phyloP scores from a whole-genome alignment of 2,113 vertebrate species.

The Notothenia coriiceps region DNA sequence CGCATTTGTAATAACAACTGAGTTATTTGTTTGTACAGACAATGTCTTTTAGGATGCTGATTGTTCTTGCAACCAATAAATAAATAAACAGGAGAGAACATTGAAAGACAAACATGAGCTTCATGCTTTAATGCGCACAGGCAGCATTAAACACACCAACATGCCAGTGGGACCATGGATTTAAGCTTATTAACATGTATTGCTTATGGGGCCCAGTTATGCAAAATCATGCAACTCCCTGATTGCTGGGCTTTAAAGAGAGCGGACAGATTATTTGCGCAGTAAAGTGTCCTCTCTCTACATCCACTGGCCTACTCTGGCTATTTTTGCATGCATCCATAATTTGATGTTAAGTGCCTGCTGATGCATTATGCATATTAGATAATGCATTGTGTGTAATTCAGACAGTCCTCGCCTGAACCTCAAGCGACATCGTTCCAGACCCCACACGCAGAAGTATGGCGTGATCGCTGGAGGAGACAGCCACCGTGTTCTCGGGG shows the following conservation, averaged over 20 bases:
- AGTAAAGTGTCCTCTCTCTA: conserved; percentile 57
- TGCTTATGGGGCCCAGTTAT: conserved; percentile 52
- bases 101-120: conserved; percentile 17
- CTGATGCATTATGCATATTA: conserved; percentile 78
- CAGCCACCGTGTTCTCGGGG: conserved; percentile 20
- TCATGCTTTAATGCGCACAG: conserved; percentile 22
- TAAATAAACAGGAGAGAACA: conserved; percentile 3
- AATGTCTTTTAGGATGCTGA: background rate
- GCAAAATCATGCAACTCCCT: conserved; percentile 60
- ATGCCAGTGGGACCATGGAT: conserved; percentile 33
- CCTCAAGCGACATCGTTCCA: conserved; percentile 13
- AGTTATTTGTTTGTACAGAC: conserved; percentile 4
- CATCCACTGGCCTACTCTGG: conserved; percentile 41
- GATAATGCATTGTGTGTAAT: conserved; percentile 78
- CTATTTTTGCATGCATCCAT: conserved; percentile 73
- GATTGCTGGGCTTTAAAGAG: conserved; percentile 56
- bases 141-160: conserved; percentile 48
- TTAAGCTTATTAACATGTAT: conserved; percentile 52
- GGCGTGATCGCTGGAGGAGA: background rate
- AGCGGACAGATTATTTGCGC: conserved; percentile 68
- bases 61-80: conserved; percentile 15
- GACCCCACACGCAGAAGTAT: conserved; percentile 20
- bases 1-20: conserved; percentile 4
- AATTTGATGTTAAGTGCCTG: conserved; percentile 80
- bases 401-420: conserved; percentile 59